phyloP scores from a whole-genome alignment of 2,113 vertebrate genomes.

The Ramphastos sulfuratus region DNA sequence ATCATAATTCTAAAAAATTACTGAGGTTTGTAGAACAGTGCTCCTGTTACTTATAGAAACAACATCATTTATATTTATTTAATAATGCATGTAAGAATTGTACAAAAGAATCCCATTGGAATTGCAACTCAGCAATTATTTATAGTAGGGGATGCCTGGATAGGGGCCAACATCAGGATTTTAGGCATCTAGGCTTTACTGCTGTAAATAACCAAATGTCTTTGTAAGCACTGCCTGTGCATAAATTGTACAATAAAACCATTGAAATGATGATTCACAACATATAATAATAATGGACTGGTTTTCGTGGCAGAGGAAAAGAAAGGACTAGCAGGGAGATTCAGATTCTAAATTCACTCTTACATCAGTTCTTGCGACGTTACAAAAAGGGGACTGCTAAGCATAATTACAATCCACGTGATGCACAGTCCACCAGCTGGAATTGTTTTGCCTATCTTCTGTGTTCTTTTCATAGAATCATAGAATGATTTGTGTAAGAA shows the following conservation, averaged over 20 bases:
- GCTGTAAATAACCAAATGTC: not conserved
- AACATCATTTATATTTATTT: not conserved
- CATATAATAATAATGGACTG: not conserved
- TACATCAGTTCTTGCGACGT: not conserved
- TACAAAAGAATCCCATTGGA: not conserved
- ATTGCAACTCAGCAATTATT: not conserved
- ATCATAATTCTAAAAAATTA: not conserved
- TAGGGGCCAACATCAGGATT: not conserved
- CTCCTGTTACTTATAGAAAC: not conserved
- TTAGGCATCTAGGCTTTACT: not conserved
- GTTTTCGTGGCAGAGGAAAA: not conserved
- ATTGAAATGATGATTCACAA: not conserved
- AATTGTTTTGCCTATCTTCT: not conserved
- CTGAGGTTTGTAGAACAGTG: not conserved
- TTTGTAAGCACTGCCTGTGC: not conserved
- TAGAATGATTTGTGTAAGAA: not conserved
- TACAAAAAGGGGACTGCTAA: not conserved
- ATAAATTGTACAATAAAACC: not conserved
- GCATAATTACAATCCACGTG: not conserved
- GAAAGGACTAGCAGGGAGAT: not conserved
- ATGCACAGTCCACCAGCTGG: not conserved
- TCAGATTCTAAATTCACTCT: not conserved
- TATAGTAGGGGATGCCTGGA: not conserved
- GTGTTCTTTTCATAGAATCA: not conserved
- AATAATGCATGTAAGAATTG: not conserved